Evolutionary conservation across 2,797 vertebrate species (phyloP).

Genomic region (Anolis apletophallus): DNA sequence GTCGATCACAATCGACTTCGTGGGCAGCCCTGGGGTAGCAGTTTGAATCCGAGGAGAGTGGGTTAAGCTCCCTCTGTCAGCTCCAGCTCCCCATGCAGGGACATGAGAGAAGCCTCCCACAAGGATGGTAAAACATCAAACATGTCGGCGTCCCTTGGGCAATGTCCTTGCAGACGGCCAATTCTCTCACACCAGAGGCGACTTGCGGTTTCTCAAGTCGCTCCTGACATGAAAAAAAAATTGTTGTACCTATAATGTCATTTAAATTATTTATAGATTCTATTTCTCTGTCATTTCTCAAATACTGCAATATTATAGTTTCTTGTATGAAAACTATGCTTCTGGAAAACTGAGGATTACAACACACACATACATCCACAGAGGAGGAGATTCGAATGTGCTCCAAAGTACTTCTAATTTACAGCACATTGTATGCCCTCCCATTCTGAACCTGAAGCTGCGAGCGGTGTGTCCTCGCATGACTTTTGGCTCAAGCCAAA

Average conservation of each 20-base stretch:
- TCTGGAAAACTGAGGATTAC: constrained; percentile 14
- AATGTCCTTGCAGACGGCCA: too few species aligned
- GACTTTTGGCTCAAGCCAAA: constrained; percentile 67
- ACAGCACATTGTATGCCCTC: constrained; percentile 61
- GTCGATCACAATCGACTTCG: too few species aligned
- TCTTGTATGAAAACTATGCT: neutral
- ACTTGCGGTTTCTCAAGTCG: too few species aligned
- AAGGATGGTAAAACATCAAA: too few species aligned
- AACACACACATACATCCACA: neutral
- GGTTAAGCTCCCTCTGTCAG: too few species aligned
- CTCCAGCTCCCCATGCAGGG: too few species aligned
- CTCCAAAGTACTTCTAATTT: constrained; percentile 56
- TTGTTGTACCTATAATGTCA: neutral
- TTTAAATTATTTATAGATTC: neutral
- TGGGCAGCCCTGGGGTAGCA: too few species aligned
- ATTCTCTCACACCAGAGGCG: too few species aligned
- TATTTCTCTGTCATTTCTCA: neutral
- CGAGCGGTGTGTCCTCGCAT: constrained; percentile 68
- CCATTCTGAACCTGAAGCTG: constrained; percentile 42
- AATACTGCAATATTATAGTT: constrained; percentile 12
- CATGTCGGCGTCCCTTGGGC: too few species aligned
- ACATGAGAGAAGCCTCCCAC: too few species aligned
- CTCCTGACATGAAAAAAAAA: too few species aligned
- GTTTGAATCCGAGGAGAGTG: too few species aligned
- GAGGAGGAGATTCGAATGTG: constrained; percentile 35